These are phyloP conservation scores for Dendrophyllia cribrosa DNA, from an alignment of 64 coral and sea anemone genomes.

Conservation along the genomic window DNA sequence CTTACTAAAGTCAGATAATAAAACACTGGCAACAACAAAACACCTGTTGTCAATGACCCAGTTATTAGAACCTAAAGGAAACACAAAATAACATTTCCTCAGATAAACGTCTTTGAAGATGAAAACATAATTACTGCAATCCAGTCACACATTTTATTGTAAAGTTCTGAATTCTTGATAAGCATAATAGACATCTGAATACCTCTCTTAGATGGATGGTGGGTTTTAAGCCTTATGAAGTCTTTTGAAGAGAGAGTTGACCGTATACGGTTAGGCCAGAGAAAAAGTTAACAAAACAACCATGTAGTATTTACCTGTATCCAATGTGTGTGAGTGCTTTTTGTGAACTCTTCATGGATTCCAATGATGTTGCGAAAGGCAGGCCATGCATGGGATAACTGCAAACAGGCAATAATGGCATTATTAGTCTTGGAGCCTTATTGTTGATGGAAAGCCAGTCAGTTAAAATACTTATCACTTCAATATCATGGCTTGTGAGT, in stretches of 20 bases:
- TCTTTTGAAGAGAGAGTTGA: too few species aligned
- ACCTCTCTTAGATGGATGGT: too few species aligned
- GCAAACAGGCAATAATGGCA: background rate
- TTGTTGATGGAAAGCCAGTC: too few species aligned
- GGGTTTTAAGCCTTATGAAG: too few species aligned
- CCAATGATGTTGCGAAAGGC: slow-evolving; percentile 13
- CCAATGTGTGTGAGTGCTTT: slow-evolving; percentile 58
- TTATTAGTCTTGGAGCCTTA: too few species aligned
- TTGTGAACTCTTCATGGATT: slow-evolving; percentile 15
- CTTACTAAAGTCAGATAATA: slow-evolving; percentile 72
- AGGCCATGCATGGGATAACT: slow-evolving; percentile 10
- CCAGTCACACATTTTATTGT: background rate
- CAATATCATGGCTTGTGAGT: too few species aligned
- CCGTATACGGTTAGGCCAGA: too few species aligned
- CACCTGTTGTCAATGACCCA: slow-evolving; percentile 77
- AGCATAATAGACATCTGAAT: too few species aligned
- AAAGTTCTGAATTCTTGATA: background rate
- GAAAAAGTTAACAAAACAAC: background rate
- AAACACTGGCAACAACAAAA: slow-evolving; percentile 83
- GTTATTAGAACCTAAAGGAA: slow-evolving; percentile 76
- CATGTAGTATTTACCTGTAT: slow-evolving; percentile 48
- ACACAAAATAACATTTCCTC: background rate
- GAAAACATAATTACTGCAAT: background rate
- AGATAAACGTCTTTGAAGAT: background rate
- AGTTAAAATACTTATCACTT: too few species aligned